Conservation (phyloP, 2,113 vertebrate genomes). For the Callopanchax toddi region DNA sequence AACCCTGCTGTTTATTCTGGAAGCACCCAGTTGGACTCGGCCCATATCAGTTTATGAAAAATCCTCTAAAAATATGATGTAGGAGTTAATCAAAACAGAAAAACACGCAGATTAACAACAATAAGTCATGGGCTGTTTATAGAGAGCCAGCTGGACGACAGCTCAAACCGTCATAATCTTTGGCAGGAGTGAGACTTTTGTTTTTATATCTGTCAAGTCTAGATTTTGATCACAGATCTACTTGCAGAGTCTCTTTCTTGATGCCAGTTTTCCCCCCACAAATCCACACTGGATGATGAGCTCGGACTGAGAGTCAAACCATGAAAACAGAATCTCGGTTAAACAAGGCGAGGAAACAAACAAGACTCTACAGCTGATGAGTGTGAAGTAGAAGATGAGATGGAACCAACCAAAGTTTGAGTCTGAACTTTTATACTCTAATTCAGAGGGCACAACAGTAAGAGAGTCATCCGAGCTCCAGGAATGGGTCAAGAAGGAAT, state of each 20-base stretch:
- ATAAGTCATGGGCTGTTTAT: constrained; percentile 36
- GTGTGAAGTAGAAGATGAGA: neutral
- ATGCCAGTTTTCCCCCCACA: constrained; percentile 22
- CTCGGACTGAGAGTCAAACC: constrained; percentile 13
- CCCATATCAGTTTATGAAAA: neutral
- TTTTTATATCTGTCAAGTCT: constrained; percentile 29
- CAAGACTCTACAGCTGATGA: neutral
- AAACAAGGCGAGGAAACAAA: neutral
- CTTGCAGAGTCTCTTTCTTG: constrained; percentile 34
- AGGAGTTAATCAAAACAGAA: constrained; percentile 29
- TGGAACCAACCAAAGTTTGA: too few relatives aligned
- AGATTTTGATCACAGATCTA: constrained; percentile 45
- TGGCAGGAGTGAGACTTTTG: constrained; percentile 29
- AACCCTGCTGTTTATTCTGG: neutral
- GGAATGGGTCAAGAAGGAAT: constrained; percentile 11
- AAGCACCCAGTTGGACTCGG: neutral
- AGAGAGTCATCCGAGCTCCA: constrained; percentile 2
- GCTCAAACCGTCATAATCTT: constrained; percentile 27
- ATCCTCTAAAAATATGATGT: constrained; percentile 14
- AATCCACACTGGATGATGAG: constrained; percentile 5
- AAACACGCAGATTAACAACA: constrained; percentile 5
- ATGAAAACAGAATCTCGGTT: too few relatives aligned
- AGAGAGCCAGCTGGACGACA: constrained; percentile 35
- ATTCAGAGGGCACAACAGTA: neutral
- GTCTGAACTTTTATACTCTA: neutral